Evolutionary conservation across 2,888 invertebrate species (phyloP), one percentile per base, ranked within the genome.

Genomic region (Cerastoderma edule): DNA sequence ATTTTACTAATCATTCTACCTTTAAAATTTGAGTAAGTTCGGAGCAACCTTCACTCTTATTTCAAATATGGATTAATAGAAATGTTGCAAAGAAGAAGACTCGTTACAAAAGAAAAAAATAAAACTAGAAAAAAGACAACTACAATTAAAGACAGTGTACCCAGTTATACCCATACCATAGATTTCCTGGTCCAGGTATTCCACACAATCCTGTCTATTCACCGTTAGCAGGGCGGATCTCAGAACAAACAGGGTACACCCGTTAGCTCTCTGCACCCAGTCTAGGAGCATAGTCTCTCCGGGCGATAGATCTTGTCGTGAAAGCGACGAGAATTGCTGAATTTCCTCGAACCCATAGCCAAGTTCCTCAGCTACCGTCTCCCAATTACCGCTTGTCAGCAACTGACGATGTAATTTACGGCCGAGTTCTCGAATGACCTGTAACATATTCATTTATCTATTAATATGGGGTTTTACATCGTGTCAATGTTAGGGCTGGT

Each of bases 291-390:
- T 77, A 0, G 69, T 32, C 48, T 77, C 80, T n/a, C 80, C 77
- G 10, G 80, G 78, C 0, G 72, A 70, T 24, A 53, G 8, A 8
- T 74, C 76, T 54, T 68, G 76, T 54, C 67, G 46, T 8, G 80
- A 67, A 44, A 72, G 53, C 24, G 73, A 72, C 1, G 53, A 30
- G 48, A 80, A 80, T 22, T 74, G 73, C 54, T 74, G 67, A 35
- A 81, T 77, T 33, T 75, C 75, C 27, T 77, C 75, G 28, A 67
- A 69, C 8, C 50, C 50, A 53, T 75, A 81, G 1, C 80, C 80
- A 2, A 81, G 75, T 16, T 81, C 75, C 57, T 81, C 80, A 3
- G 77, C 80, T 27, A 81, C 54, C 19, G 73, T 77, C 50, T 81
- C 80, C 80, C 80, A 81, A 71, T 77, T 75, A 16, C 77, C 80